phyloP scores from a whole-genome alignment of 2,113 vertebrate species.

The Synodontis membranacea region DNA sequence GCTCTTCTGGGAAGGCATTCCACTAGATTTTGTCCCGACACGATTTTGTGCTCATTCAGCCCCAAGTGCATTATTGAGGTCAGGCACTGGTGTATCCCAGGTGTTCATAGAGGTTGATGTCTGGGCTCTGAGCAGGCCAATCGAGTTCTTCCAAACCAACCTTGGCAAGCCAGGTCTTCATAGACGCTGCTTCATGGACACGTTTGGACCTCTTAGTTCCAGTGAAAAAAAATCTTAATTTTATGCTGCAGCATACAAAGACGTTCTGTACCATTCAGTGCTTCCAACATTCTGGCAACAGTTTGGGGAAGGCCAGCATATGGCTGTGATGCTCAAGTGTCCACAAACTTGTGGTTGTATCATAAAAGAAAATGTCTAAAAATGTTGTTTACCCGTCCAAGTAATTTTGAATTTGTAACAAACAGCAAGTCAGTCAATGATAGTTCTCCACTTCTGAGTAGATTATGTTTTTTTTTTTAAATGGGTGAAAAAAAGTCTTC shows the following conservation, averaged over 20 bases:
- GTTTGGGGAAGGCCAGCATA: neutral
- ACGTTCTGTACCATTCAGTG: neutral
- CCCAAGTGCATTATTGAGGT: neutral
- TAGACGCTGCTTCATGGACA: neutral
- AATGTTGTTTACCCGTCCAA: neutral
- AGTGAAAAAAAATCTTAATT: neutral
- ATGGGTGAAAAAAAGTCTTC: neutral
- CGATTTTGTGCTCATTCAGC: neutral
- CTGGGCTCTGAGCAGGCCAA: neutral
- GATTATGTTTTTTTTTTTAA: neutral
- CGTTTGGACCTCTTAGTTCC: neutral
- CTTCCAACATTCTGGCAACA: neutral
- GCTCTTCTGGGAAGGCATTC: neutral
- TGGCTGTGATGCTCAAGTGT: neutral
- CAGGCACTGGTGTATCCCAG: neutral
- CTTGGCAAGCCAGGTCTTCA: neutral
- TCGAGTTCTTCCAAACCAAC: neutral
- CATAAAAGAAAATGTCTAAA: neutral
- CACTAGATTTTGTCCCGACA: slow-evolving; percentile 5
- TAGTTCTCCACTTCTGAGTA: neutral
- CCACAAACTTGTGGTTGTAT: neutral
- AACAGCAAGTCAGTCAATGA: neutral
- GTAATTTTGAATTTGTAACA: neutral
- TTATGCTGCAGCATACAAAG: neutral
- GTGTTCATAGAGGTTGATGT: neutral